Percentiles rank a stretch among this genome's conserved stretches.
Evolutionary conservation across 1,140 invertebrate genomes (phyloP).

Genomic region (Zaprionus ornatus): DNA sequence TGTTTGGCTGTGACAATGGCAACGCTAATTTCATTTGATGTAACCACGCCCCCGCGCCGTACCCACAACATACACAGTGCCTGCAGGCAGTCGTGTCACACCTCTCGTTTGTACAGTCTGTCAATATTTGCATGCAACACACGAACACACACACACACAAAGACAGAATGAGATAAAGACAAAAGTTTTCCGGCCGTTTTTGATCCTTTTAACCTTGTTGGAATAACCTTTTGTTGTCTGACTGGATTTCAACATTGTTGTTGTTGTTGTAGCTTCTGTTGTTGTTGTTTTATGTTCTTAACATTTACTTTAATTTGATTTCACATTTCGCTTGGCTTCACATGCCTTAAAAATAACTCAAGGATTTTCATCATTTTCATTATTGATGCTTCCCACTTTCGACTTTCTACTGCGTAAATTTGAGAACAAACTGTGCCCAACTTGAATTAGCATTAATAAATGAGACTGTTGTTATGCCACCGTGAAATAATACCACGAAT

Average conservation of each 20-base stretch:
- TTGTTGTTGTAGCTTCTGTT: background rate
- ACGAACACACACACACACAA: background rate
- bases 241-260: constrained; percentile 3
- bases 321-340: constrained; percentile 18
- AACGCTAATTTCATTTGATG: constrained; percentile 51
- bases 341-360: background rate
- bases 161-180: background rate
- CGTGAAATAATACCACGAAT: background rate
- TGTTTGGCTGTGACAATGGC: constrained; percentile 34
- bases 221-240: constrained; percentile 16
- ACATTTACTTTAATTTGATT: constrained; percentile 48
- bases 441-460: background rate
- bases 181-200: constrained; percentile 28
- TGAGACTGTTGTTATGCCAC: background rate
- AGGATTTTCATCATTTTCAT: background rate
- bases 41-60: background rate
- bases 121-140: constrained; percentile 51
- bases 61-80: background rate
- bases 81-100: constrained; percentile 10
- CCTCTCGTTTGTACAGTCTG: constrained; percentile 27
- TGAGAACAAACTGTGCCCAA: background rate
- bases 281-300: constrained; percentile 17
- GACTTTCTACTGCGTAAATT: background rate
- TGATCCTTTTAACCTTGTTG: constrained; percentile 36
- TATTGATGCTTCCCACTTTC: background rate